Base-by-base conservation (phyloP, 2,113 vertebrate species). In the Origma solitaria region DNA sequence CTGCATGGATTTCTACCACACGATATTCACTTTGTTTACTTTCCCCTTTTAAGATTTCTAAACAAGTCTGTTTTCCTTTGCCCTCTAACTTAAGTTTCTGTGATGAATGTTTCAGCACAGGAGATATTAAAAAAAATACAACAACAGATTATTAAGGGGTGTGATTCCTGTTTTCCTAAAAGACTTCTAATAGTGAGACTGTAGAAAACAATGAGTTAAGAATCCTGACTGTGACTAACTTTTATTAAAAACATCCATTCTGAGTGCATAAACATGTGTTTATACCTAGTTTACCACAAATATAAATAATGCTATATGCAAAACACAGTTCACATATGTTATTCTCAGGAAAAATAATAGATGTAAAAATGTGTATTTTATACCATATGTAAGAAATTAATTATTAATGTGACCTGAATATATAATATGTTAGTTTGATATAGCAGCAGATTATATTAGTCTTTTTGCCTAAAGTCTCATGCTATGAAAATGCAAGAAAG, bases 351-450 rank as follows among this genome's bases (percentile, higher is more conserved):
- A 93, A 91, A 93, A 92, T 47, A 92, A 93, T 89, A 66, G 75
- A 57, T 57, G 33, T 18, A 69, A 87, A 86, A 88, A 27, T 64
- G 38, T 51, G 40, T 86, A 80, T 80, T 94, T 94, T 94, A 78
- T 90, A 73, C 37, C 62, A 78, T 88, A 53, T 87, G 56, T 64
- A 56, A 47, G 37, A 65, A 60, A 94, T 88, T 78, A 93, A 95
- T 93, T 94, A 89, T 96, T 96, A 95, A 96, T 72, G 33, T 73
- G 66, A 68, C 92, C 78, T 91, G 91, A 95, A 95, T 92, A 95
- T 86, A 27, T 81, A 47, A 84, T 80, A 88, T 47, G 92, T 82
- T 96, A 90, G 82, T 84, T 87, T 78, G 75, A 27, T 94, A 72
- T 62, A 91, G 76, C 3, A 44, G 93, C 80, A 83, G 78, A 83